Base-by-base conservation (phyloP, 2,797 vertebrate species). In the Trachurus trachurus region DNA sequence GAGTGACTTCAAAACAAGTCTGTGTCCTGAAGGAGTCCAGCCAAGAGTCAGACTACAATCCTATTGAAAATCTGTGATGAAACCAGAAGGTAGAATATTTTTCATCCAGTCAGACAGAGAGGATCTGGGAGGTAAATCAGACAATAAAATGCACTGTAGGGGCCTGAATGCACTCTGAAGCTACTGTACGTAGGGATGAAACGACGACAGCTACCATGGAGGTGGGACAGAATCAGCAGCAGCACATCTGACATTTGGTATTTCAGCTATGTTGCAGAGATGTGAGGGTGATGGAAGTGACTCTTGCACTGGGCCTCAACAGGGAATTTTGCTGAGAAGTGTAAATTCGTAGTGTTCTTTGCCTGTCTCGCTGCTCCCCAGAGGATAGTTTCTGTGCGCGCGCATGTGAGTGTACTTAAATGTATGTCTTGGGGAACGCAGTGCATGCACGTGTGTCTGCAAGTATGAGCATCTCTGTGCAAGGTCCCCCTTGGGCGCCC, bases 401-500 rank as follows among this genome's bases (percentile, higher is more conserved):
- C 58, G 34, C 19, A 9, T 52, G 60, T 61, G 22, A 34, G 37
- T 52, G 19, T 31, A 19, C 49, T 60, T 65, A 10, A 61, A 56
- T 44, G 13, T 22, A 31, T 66, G 50, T 50, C 31, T 77, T 22
- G 37, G 26, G 37, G 62, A 64, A 0, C 2, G 11, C 19, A 59
- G 26, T 57, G 40, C 10, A 34, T 29, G 37, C 6, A 4, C 45
- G 31, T 45, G 52, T 52, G 29, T 11, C 47, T 80, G 40, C 62
- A 75, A 39, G 62, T 73, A 63, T 6, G 1, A 49, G 74, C n/a
- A 1, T 37, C 70, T 71, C 78, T 58, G 65, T 76, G 66, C 81
- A 71, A 65, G 65, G 50, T 78, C 68, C 72, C 77, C 74, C 64
- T 19, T 63, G 77, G 84, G 82, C 22, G 34, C 4, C 63, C 59